Base-by-base conservation (phyloP, 2,113 vertebrate species). In the Plestiodon gilberti region DNA sequence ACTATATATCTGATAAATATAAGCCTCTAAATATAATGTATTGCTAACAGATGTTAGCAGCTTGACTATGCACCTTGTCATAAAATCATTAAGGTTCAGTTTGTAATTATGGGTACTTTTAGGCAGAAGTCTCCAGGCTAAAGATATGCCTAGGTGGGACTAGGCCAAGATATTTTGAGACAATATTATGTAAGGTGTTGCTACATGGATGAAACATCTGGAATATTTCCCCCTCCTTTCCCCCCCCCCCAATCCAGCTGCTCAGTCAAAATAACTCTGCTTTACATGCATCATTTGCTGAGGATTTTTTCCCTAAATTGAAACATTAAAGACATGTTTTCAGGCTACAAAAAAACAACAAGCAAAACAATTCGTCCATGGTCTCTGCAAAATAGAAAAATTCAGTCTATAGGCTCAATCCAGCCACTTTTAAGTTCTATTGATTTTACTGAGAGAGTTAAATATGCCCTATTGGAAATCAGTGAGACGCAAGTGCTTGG, bases 61-160 rank as follows among this genome's bases (percentile, higher is more conserved):
- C 87, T 78, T 82, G 55, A 65, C 23, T 33, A 8, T 83, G 9
- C 79, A 90, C 81, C 91, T 94, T 88, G 70, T 87, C 87, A 80
- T 92, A 93, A 94, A 94, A 93, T 95, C 92, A 90, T 89, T 95
- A 85, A 88, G 62, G 6, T 91, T 94, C 1, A 0, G 81, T 89
- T 3, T 92, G 28, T 90, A 92, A 89, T 86, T 82, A 93, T 87
- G 89, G 64, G 69, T 88, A 35, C 48, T 89, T 95, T 90, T 82
- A 91, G 84, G n/a, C 15, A 88, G 74, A 73, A 62, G 10, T 92
- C 71, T 89, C 40, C 65, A 85, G 83, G 71, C 74, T 82, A 90
- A 88, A 80, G 78, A 74, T 86, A 82, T 15, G 52, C 89, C 82
- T 71, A 89, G 86, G 82, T 86, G 89, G 84, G 91, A 92, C 22